Evolutionary conservation across 2,113 vertebrate species (phyloP).

Genomic region (Chinchilla lanigera): DNA sequence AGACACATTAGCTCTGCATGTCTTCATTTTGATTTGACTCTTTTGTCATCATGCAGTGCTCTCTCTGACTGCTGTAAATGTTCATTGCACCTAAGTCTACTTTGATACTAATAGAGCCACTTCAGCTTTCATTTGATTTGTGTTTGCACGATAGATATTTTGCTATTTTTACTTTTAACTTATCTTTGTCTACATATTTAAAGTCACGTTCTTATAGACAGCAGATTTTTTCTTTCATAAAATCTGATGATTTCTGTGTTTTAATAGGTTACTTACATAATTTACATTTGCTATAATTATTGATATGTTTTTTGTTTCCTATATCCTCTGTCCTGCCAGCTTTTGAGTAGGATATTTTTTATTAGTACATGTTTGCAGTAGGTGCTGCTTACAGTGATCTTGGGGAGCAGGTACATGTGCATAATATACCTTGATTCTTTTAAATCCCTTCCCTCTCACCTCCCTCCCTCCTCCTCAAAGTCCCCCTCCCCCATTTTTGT

Average conservation of each 20-base stretch:
- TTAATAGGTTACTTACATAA: background rate
- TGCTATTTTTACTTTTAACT: background rate
- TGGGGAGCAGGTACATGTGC: background rate
- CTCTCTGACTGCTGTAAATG: background rate
- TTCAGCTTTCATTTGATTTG: background rate
- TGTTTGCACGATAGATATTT: background rate
- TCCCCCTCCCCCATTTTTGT: background rate
- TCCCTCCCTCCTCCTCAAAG: background rate
- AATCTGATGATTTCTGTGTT: background rate
- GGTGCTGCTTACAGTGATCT: background rate
- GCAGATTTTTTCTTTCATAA: background rate
- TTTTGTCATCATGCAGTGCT: fast-evolving
- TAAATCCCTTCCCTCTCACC: background rate
- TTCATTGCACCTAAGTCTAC: background rate
- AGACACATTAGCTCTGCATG: too few relatives aligned
- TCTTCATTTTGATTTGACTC: background rate
- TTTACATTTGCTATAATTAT: background rate
- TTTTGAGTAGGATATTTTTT: background rate
- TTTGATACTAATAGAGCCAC: too few relatives aligned
- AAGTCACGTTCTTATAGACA: background rate
- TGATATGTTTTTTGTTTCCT: background rate
- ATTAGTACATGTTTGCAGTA: background rate
- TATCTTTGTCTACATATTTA: background rate
- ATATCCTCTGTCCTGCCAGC: background rate
- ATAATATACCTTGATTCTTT: background rate